These are phyloP conservation scores for Drymodes brunneopygia DNA, from an alignment of 2,113 vertebrate species.

Conservation along the genomic window DNA sequence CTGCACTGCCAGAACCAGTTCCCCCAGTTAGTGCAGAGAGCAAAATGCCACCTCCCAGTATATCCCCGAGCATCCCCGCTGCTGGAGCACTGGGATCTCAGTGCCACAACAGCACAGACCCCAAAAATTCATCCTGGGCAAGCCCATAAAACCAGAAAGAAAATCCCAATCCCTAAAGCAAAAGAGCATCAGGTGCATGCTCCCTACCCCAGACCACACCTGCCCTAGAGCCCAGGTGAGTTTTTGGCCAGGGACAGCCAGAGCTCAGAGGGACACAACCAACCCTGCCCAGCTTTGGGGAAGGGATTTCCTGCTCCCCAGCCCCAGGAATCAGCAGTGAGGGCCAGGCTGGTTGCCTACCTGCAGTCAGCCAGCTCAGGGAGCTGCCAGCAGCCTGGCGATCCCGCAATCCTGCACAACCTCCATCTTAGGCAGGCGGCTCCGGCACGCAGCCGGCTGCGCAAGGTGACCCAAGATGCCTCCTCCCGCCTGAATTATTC, in stretches of 20 bases:
- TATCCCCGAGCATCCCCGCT: background rate
- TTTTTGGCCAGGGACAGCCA: rapidly evolving
- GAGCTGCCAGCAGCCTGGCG: background rate
- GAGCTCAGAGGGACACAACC: rapidly evolving
- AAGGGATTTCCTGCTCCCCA: background rate
- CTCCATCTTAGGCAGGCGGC: constrained; percentile 37
- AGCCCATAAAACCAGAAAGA: background rate
- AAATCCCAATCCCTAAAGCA: background rate
- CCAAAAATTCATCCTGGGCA: background rate
- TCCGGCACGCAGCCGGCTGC: background rate
- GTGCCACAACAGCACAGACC: background rate
- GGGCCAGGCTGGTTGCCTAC: background rate
- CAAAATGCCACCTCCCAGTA: background rate
- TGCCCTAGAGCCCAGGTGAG: background rate
- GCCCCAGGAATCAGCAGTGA: rapidly evolving
- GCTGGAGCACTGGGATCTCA: background rate
- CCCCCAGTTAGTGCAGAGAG: background rate
- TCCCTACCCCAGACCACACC: background rate
- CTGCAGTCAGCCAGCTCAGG: background rate
- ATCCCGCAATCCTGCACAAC: background rate
- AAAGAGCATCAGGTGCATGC: rapidly evolving
- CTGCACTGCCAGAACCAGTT: background rate
- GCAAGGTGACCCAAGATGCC: constrained; percentile 61
- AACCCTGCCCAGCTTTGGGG: rapidly evolving
- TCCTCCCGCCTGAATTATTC: constrained; percentile 27